Percentiles rank a stretch among this genome's conserved stretches.
Evolutionary conservation across 2,113 vertebrate genomes (phyloP).

Genomic region (Garra rufa): DNA sequence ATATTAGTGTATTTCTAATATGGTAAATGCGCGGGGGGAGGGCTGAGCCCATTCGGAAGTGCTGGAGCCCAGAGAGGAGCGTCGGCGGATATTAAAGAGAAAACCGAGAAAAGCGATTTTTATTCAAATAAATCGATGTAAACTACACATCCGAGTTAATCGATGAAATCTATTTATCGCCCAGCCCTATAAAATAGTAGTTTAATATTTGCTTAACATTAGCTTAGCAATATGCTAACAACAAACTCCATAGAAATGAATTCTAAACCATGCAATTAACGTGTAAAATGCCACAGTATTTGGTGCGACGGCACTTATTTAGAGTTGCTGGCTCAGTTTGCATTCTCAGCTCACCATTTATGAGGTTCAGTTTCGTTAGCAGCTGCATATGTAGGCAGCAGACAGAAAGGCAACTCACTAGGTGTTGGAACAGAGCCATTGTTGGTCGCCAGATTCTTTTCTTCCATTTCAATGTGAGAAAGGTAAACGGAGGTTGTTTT

Average conservation of each 20-base stretch:
- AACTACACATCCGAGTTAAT: too few species aligned
- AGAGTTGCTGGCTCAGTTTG: not conserved
- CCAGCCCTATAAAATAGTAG: too few species aligned
- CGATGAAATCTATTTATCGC: too few species aligned
- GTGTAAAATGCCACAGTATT: not conserved
- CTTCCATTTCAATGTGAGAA: not conserved
- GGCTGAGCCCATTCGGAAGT: too few species aligned
- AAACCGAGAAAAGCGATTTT: too few species aligned
- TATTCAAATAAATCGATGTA: too few species aligned
- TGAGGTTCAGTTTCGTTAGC: not conserved
- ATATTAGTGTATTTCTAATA: too few species aligned
- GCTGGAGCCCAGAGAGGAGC: too few species aligned
- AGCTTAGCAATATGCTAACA: not conserved
- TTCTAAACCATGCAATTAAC: not conserved
- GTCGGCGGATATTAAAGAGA: too few species aligned
- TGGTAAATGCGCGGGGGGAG: too few species aligned
- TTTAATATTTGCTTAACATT: too few species aligned
- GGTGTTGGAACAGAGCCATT: not conserved
- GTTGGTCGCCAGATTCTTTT: not conserved
- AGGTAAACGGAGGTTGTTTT: not conserved
- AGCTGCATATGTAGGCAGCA: constrained; percentile 13
- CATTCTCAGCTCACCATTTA: not conserved
- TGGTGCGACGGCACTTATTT: not conserved
- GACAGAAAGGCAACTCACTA: not conserved
- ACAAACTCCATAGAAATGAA: not conserved